phyloP scores from a whole-genome alignment of 2,113 vertebrate species.

The Cacatua alba region DNA sequence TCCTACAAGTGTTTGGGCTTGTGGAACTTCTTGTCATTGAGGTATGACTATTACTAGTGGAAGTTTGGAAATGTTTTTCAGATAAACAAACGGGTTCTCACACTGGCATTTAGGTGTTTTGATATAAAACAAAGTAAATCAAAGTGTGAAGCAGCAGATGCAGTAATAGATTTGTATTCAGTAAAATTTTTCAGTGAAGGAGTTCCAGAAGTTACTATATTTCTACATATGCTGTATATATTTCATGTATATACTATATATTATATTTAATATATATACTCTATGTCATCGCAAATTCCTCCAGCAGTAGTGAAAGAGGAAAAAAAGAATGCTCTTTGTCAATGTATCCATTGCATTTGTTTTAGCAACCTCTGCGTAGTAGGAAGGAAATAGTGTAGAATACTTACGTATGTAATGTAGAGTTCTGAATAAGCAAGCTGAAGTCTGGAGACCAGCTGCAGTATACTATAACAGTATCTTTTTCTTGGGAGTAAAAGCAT shows the following conservation, averaged over 20 bases:
- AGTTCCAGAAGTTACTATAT: neutral
- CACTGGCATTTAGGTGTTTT: neutral
- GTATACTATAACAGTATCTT: too few relatives aligned
- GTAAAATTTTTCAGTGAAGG: neutral
- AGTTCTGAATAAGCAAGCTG: neutral
- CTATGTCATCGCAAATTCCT: neutral
- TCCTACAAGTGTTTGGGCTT: neutral
- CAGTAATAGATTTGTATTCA: neutral
- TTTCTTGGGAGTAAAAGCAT: neutral
- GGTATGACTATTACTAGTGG: neutral
- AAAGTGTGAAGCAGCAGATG: neutral
- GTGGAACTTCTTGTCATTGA: neutral
- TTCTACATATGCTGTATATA: neutral
- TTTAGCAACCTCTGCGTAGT: neutral
- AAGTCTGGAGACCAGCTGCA: neutral
- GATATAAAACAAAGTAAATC: neutral
- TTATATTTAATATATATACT: too few relatives aligned
- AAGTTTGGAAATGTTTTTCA: neutral
- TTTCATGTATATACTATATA: neutral
- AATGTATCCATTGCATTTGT: neutral
- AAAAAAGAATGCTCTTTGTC: neutral
- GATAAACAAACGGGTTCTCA: neutral
- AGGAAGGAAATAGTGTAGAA: neutral
- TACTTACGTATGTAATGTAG: neutral
- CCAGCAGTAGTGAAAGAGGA: neutral